These are phyloP conservation scores for Drosophila antonietae DNA, from an alignment of 2,888 invertebrate species.

Conservation along the genomic window DNA sequence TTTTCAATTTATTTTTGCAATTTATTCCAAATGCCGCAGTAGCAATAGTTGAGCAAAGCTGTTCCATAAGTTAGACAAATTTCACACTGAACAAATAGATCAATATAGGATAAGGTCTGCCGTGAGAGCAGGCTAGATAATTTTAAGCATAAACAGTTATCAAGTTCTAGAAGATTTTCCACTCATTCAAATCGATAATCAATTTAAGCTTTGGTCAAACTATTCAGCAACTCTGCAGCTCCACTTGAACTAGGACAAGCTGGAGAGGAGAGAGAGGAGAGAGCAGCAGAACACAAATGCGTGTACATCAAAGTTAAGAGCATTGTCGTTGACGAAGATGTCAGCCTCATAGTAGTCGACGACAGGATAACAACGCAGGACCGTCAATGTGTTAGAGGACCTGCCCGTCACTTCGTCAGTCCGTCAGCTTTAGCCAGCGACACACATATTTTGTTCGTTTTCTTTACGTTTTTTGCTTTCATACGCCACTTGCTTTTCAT, in stretches of 20 bases:
- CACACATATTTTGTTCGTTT: slow-evolving; percentile 55
- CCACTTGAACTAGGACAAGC: slow-evolving; percentile 28
- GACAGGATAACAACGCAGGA: slow-evolving; percentile 43
- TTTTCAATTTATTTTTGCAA: slow-evolving; percentile 75
- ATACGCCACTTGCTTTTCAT: slow-evolving; percentile 78
- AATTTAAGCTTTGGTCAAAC: slow-evolving; percentile 21
- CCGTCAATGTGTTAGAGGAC: slow-evolving; percentile 24
- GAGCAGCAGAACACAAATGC: slow-evolving; percentile 16
- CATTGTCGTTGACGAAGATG: slow-evolving; percentile 64
- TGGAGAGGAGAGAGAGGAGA: slow-evolving; percentile 2
- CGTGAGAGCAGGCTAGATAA: too few species aligned
- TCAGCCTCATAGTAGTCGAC: slow-evolving; percentile 42
- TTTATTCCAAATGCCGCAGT: slow-evolving; percentile 57
- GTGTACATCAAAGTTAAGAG: slow-evolving; percentile 56
- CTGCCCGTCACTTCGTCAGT: slow-evolving; percentile 11
- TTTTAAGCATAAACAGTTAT: slow-evolving; percentile 5
- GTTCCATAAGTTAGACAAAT: background rate
- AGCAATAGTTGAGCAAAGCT: slow-evolving; percentile 4
- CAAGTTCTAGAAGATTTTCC: background rate
- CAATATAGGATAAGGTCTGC: background rate
- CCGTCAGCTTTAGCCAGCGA: slow-evolving; percentile 20
- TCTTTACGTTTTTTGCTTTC: slow-evolving; percentile 62
- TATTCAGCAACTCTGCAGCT: slow-evolving; percentile 10
- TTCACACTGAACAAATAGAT: slow-evolving; percentile 27
- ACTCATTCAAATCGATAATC: slow-evolving; percentile 24